phyloP scores from a whole-genome alignment of 2,797 vertebrate species.

The Siniperca undulata region DNA sequence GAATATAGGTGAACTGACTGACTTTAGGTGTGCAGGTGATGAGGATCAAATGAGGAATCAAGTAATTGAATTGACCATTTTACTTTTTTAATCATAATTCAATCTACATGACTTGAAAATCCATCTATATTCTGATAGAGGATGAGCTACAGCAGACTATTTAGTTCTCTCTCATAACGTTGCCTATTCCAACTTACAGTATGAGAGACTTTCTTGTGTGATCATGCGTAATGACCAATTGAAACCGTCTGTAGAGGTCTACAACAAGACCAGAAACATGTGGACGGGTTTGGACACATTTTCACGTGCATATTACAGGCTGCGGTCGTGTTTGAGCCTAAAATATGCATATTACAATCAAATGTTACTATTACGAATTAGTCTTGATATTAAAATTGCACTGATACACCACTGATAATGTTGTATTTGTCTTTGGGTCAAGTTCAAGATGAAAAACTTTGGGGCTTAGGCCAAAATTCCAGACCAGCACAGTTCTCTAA shows the following conservation, averaged over 20 bases:
- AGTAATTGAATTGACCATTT: too few relatives aligned
- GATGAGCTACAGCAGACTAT: neutral
- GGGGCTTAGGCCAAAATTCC: neutral
- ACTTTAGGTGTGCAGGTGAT: neutral
- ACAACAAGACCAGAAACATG: neutral
- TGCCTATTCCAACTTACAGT: neutral
- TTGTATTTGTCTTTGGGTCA: neutral
- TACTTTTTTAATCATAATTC: too few relatives aligned
- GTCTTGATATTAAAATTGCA: neutral
- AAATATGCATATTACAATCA: neutral
- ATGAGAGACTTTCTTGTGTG: neutral
- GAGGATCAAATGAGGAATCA: too few relatives aligned
- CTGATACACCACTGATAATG: neutral
- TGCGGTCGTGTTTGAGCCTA: neutral
- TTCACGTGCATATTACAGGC: neutral
- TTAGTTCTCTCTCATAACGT: neutral
- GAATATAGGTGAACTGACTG: neutral
- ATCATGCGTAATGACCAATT: neutral
- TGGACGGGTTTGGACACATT: neutral
- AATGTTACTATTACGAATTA: neutral
- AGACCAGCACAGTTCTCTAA: neutral
- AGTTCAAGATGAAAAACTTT: neutral
- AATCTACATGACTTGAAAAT: too few relatives aligned
- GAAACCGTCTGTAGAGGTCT: neutral
- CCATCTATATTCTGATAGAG: neutral